Evolutionary conservation across 2,113 vertebrate species (phyloP), one percentile per base, ranked within the genome.

Genomic region (Acinonyx jubatus): DNA sequence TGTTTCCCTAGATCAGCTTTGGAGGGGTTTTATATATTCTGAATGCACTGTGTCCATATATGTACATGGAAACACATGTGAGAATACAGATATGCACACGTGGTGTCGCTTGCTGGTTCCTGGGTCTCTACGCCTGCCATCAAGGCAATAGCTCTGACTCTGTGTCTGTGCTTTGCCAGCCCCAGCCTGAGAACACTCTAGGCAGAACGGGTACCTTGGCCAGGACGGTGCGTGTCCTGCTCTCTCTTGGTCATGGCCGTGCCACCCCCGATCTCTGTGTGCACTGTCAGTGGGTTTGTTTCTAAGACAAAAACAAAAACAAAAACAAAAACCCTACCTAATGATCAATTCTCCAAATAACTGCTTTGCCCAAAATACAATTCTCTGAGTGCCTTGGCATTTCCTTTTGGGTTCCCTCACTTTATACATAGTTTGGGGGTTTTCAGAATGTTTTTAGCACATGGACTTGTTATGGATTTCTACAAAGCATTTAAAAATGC

Each of bases 41-140:
- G 2, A 52, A 4, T 14, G 25, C 57, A 14, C 0, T 65, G 15
- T 18, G 41, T 15, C 7, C 2, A 1, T 29, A 29, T 65, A 12
- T 25, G 7, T 33, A 52, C 10, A 23, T 4, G 27, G 4, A 9
- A 6, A 50, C 88, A 45, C n/a, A 50, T 1, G 36, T 5, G 31
- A 4, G 16, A 7, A 33, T 23, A 13, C 66, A 48, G 33, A 18
- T 9, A 12, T 15, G 33, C 19, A 25, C 29, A 10, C 3, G n/a
- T 11, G 7, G 36, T 18, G 25, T 68, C 38, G 9, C 45, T 38
- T 76, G 18, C 41, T 1, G 4, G 15, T 33, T 19, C 63, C 73
- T 29, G 33, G 21, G 3, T 68, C 33, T 52, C 61, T 25, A 38
- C 5, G 7, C 4, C n/a, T 68, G 45, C 2, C 48, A 23, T 52